Evolutionary conservation across 1,140 invertebrate genomes (phyloP).

Genomic region (Caenorhabditis elegans): WBcel235 BX284605.5:11507001-11507500

Average conservation of each 20-base stretch:
- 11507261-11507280: conserved; percentile 54
- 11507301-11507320: conserved; percentile 18
- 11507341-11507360: conserved; percentile 92
- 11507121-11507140: conserved; percentile 78
- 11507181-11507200: not conserved
- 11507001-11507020: conserved; percentile 13
- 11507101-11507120: conserved; percentile 86
- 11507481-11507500: conserved; percentile 87
- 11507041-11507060: conserved; percentile 22
- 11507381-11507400: conserved; percentile 83
- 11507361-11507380: conserved; percentile 71
- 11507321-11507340: conserved; percentile 77
- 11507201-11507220: conserved; percentile 14
- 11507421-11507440: conserved; percentile 91
- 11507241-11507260: conserved; percentile 4
- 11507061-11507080: conserved; percentile 67
- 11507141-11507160: not conserved
- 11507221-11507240: conserved; percentile 24
- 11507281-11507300: not conserved
- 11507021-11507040: conserved; percentile 15
- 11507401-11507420: conserved; percentile 70
- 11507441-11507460: conserved; percentile 87
- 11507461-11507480: conserved; percentile 88
- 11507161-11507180: not conserved
- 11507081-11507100: conserved; percentile 70